A percentile compares a stretch with the other conserved stretches of the same genome.
Evolutionary conservation across 2,113 vertebrate species (phyloP).

Genomic region (Balaenoptera acutorostrata): DNA sequence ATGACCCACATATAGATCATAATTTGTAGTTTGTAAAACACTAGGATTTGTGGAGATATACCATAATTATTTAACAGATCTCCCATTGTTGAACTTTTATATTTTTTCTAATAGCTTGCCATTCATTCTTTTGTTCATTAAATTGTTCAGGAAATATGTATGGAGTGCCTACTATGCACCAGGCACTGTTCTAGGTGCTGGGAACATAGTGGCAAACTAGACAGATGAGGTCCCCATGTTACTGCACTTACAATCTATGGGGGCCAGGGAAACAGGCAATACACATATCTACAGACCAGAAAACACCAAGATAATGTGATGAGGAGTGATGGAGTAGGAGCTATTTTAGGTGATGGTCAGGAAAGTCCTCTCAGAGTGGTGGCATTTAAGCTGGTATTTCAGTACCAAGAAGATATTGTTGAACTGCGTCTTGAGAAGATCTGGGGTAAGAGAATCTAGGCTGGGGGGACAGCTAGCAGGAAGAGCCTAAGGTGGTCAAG

Average conservation of each 20-base stretch:
- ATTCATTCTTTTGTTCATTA: neutral
- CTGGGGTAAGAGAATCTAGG: neutral
- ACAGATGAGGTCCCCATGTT: neutral
- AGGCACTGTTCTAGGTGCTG: neutral
- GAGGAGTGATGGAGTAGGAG: neutral
- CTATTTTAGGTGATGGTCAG: neutral
- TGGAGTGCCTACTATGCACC: neutral
- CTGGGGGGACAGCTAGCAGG: neutral
- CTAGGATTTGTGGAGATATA: neutral
- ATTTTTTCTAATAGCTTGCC: neutral
- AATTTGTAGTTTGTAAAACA: neutral
- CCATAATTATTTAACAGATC: conserved; percentile 3
- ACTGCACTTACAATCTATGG: neutral
- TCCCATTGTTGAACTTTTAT: neutral
- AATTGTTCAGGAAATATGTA: neutral
- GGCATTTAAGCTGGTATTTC: neutral
- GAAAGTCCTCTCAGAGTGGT: neutral
- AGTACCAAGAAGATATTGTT: neutral
- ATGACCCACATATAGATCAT: neutral
- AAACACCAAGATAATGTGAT: neutral
- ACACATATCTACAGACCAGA: neutral
- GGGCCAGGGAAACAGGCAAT: neutral
- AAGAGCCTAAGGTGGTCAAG: neutral
- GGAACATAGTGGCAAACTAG: neutral
- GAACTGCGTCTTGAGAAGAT: neutral